Evolutionary conservation across 1,140 invertebrate genomes (phyloP), one percentile per base, ranked within the genome.

Genomic region (Zaprionus africanus): DNA sequence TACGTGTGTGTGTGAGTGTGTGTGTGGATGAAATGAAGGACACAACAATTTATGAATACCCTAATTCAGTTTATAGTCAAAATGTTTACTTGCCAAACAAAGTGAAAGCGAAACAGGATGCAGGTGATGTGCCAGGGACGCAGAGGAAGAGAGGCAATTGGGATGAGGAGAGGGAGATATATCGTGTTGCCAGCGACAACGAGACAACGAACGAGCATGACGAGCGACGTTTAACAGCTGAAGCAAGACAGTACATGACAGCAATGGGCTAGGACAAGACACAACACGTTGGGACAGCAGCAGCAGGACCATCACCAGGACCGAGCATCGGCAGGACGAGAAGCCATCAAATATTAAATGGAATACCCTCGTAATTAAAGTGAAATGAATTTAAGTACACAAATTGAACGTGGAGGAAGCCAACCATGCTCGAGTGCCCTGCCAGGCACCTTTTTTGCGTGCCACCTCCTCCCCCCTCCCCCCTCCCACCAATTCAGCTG

Each of bases 351-450:
- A 90, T 88, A 90, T 88, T 90, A 90, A 84, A 88, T 75, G 78
- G 85, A 84, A 88, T 90, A 88, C 84, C 84, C 88, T 79, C 78
- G 84, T 88, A 90, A 88, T 88, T 88, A 88, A 90, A 88, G 85
- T 90, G 85, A 90, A 88, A 88, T 90, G 85, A 88, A 88, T 88
- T 88, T 88, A 88, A 90, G 85, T 84, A 90, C 84, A 79, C 85
- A 88, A 88, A 88, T 88, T 88, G 78, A 90, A 88, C 84, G 84
- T 65, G 38, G 81, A 81, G 79, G 69, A 80, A 83, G 84, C 77
- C 73, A 65, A 49, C 74, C 78, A 66, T 66, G 75, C 74, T 59
- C 68, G 86, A 75, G 60, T 78, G 67, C 51, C 34, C 61, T 28
- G 43, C 58, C 46, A 75, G 24, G 78, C 72, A 66, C 26, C 36